Conservation (phyloP, 2,888 invertebrate species). For the Drosophila cognata region DNA sequence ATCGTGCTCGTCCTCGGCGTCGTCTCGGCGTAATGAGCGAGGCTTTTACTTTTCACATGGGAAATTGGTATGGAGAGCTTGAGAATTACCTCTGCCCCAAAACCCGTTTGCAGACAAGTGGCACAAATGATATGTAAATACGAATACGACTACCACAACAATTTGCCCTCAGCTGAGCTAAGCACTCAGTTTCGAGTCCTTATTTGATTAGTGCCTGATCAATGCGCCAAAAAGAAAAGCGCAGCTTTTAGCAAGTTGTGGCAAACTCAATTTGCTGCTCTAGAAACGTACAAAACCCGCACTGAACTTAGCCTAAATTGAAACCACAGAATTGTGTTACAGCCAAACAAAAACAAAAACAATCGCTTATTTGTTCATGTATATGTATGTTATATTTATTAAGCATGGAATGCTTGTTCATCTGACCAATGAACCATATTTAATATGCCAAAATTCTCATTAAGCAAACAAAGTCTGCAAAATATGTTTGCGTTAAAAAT, state of each 20-base stretch:
- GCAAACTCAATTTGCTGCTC: slow-evolving; percentile 11
- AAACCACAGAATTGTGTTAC: not conserved
- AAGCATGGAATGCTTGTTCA: not conserved
- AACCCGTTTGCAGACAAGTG: slow-evolving; percentile 13
- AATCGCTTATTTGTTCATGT: not conserved
- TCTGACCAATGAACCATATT: not conserved
- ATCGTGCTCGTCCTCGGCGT: slow-evolving; percentile 20
- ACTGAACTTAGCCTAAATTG: not conserved
- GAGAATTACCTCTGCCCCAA: slow-evolving; percentile 19
- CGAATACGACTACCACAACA: slow-evolving; percentile 48
- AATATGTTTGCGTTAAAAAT: slow-evolving; percentile 15
- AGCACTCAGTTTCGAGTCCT: slow-evolving; percentile 28
- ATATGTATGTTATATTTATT: not conserved
- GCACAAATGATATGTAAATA: slow-evolving; percentile 76
- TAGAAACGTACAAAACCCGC: not conserved
- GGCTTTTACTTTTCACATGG: slow-evolving; percentile 52
- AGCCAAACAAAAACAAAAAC: too few relatives aligned
- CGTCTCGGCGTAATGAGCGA: slow-evolving; percentile 68
- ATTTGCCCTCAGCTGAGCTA: slow-evolving; percentile 51
- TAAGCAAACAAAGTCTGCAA: not conserved
- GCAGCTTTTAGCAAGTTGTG: slow-evolving; percentile 10
- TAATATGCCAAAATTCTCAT: not conserved
- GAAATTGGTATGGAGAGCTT: slow-evolving; percentile 3
- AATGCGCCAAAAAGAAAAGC: slow-evolving; percentile 56
- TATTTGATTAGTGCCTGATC: slow-evolving; percentile 70